These are phyloP conservation scores for Montipora capitata DNA, from an alignment of 92 coral and sea anemone species.

Conservation along the genomic window DNA sequence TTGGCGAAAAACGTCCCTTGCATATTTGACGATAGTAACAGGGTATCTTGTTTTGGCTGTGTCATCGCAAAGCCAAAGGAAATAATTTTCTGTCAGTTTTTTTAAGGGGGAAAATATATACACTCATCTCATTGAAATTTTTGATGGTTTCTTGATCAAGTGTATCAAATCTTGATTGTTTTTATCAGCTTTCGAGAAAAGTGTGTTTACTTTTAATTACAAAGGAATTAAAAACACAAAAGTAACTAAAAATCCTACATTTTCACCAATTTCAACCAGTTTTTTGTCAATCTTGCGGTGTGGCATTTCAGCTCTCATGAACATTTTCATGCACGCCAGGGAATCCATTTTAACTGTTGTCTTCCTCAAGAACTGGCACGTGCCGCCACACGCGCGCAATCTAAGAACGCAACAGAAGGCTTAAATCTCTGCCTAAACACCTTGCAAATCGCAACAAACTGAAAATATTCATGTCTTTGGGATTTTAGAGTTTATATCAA, in stretches of 20 bases:
- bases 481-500: constrained; percentile 37
- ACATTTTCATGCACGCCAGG: constrained; percentile 33
- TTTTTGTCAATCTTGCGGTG: constrained; percentile 57
- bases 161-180: constrained; percentile 57
- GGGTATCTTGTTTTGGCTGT: background rate
- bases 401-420: constrained; percentile 35
- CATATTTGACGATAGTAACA: background rate
- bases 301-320: constrained; percentile 38
- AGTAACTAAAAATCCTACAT: constrained; percentile 44
- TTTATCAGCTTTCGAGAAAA: constrained; percentile 66
- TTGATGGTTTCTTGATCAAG: constrained; percentile 22
- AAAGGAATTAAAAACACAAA: constrained; percentile 41
- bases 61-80: background rate
- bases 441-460: constrained; percentile 54
- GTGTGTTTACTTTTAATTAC: constrained; percentile 77
- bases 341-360: constrained; percentile 63
- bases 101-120: background rate
- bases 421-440: constrained; percentile 66
- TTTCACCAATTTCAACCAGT: constrained; percentile 12
- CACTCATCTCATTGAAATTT: background rate
- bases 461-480: background rate
- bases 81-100: background rate
- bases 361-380: constrained; percentile 62
- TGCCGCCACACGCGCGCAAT: constrained; percentile 81
- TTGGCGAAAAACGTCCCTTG: background rate